Evolutionary conservation across 2,888 invertebrate genomes (phyloP).

Genomic region (Drosophila bunnanda): DNA sequence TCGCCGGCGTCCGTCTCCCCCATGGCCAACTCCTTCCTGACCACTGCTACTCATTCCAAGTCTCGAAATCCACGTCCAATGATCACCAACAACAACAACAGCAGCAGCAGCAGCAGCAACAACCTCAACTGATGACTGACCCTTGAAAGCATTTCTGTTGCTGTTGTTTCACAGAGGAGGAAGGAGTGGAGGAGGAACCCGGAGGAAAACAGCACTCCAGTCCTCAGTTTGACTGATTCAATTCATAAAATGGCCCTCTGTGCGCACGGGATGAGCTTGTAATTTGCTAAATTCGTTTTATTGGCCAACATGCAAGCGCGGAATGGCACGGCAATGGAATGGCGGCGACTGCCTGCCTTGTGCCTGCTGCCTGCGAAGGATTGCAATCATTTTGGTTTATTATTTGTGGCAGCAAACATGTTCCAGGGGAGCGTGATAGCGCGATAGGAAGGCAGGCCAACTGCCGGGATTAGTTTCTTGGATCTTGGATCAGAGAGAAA

Average conservation of each 20-base stretch:
- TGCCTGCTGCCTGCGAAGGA: constrained; percentile 41
- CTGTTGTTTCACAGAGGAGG: constrained; percentile 54
- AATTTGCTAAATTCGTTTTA: constrained; percentile 80
- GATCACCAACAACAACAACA: constrained; percentile 69
- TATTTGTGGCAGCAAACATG: constrained; percentile 71
- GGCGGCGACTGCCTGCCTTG: constrained; percentile 24
- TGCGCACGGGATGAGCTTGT: constrained; percentile 66
- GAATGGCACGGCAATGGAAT: constrained; percentile 41
- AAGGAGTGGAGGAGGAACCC: no score
- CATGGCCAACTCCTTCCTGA: neutral
- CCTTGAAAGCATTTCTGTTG: constrained; percentile 63
- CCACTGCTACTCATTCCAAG: constrained; percentile 5
- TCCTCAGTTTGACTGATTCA: constrained; percentile 78
- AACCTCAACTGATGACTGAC: constrained; percentile 69
- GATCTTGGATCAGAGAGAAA: constrained; percentile 5
- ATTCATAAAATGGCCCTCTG: constrained; percentile 76
- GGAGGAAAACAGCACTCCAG: constrained; percentile 37
- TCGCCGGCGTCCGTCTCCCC: constrained; percentile 20
- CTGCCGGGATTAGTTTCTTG: constrained; percentile 40
- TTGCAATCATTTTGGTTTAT: constrained; percentile 78
- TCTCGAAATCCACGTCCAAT: constrained; percentile 46
- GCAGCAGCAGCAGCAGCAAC: constrained; percentile 65
- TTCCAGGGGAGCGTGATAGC: constrained; percentile 37
- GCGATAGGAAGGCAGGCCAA: constrained; percentile 32
- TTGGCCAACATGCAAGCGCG: constrained; percentile 77